These are phyloP conservation scores for Gopherus evgoodei DNA, from an alignment of 2,113 vertebrate genomes.

Conservation along the genomic window DNA sequence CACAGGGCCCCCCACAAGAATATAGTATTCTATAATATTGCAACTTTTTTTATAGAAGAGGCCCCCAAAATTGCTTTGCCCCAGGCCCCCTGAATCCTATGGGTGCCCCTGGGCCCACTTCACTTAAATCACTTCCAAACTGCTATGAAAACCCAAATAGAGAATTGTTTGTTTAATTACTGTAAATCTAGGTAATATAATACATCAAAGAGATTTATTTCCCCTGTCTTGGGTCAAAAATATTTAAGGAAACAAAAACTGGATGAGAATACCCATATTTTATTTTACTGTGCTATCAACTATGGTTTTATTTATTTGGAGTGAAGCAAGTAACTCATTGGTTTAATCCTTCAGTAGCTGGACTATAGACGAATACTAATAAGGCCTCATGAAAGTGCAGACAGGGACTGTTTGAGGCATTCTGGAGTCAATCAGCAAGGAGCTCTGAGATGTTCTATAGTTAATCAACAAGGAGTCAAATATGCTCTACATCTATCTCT, in stretches of 20 bases:
- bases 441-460: not conserved
- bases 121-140: not conserved
- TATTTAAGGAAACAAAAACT: not conserved
- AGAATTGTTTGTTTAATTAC: not conserved
- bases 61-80: no score
- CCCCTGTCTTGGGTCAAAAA: not conserved
- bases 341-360: not conserved
- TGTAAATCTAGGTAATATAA: not conserved
- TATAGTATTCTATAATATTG: no score
- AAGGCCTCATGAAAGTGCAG: not conserved
- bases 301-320: not conserved
- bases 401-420: not conserved
- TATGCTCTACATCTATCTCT: not conserved
- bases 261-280: not conserved
- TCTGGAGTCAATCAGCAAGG: not conserved
- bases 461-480: not conserved
- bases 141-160: not conserved
- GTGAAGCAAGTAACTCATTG: not conserved
- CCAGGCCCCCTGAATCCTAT: no score
- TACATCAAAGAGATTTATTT: not conserved
- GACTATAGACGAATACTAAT: not conserved
- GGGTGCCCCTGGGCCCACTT: not conserved
- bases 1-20: no score
- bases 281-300: not conserved
- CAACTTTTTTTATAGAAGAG: no score